Percentiles rank a stretch among this genome's conserved stretches.
phyloP scores from a whole-genome alignment of 2,113 vertebrate genomes.

The Otolemur garnettii region DNA sequence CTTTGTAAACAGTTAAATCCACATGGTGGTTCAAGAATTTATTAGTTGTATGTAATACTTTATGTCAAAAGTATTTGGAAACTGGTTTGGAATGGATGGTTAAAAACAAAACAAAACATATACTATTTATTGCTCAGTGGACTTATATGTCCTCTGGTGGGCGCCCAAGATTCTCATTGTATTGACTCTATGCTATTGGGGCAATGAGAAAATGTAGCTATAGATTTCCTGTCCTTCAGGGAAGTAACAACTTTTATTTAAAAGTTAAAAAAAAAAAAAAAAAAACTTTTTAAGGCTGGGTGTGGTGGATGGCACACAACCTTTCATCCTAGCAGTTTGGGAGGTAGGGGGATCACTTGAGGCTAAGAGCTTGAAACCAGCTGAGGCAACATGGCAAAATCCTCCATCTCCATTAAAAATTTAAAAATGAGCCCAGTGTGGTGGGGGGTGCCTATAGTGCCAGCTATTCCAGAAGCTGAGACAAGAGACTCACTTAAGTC shows the following conservation, averaged over 20 bases:
- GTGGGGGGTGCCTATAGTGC: too few species aligned
- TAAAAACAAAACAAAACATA: not conserved
- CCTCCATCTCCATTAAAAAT: too few species aligned
- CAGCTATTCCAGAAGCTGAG: too few species aligned
- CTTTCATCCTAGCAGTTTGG: too few species aligned
- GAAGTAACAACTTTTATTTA: not conserved
- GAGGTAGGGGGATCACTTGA: too few species aligned
- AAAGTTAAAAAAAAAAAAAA: too few species aligned
- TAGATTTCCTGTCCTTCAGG: not conserved
- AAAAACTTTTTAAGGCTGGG: too few species aligned
- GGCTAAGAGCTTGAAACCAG: too few species aligned
- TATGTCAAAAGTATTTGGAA: not conserved
- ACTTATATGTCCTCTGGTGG: not conserved
- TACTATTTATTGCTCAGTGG: not conserved
- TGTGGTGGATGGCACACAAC: too few species aligned
- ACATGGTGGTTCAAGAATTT: slow-evolving; percentile 6
- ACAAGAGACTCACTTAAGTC: too few species aligned
- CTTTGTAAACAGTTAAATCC: not conserved
- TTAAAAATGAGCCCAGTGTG: too few species aligned
- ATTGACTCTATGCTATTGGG: not conserved
- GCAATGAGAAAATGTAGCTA: not conserved
- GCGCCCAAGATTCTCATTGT: not conserved
- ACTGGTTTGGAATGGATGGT: not conserved
- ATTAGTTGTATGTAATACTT: not conserved
- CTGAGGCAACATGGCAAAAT: too few species aligned